Percentiles rank a stretch among this genome's conserved stretches.
Conservation (phyloP, 92 coral and sea anemone genomes). For the Porites cylindrica region DNA sequence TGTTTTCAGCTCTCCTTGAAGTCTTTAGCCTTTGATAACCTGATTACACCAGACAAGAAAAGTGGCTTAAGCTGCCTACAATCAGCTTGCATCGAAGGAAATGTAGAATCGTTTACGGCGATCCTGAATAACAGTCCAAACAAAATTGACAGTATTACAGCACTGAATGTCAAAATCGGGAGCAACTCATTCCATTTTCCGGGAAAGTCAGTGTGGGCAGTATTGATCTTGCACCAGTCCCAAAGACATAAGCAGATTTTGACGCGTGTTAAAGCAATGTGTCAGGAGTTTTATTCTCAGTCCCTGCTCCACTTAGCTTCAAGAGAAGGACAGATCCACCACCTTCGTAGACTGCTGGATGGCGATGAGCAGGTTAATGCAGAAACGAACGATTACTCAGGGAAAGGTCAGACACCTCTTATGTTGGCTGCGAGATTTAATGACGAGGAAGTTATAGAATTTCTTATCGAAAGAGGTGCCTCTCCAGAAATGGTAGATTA, state of each 20-base stretch:
- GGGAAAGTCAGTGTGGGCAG: slow-evolving; percentile 4
- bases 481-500: slow-evolving; percentile 18
- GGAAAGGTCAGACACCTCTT: slow-evolving; percentile 52
- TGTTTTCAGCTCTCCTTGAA: not conserved
- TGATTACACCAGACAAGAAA: slow-evolving; percentile 24
- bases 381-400: slow-evolving; percentile 9
- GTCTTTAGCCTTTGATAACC: slow-evolving; percentile 30
- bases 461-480: slow-evolving; percentile 53
- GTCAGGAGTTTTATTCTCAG: not conserved
- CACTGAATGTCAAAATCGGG: slow-evolving; percentile 19
- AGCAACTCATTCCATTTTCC: not conserved
- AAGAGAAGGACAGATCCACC: slow-evolving; percentile 53
- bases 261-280: not conserved
- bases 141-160: slow-evolving; percentile 46
- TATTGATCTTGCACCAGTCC: not conserved
- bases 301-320: slow-evolving; percentile 60
- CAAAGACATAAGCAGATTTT: not conserved
- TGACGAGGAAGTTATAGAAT: slow-evolving; percentile 40
- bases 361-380: slow-evolving; percentile 39
- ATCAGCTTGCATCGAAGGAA: slow-evolving; percentile 48
- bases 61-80: slow-evolving; percentile 52
- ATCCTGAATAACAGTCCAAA: slow-evolving; percentile 56
- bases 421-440: slow-evolving; percentile 60
- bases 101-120: slow-evolving; percentile 44
- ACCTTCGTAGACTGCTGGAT: slow-evolving; percentile 37